Base-by-base conservation (phyloP, 2,888 invertebrate species). In the Aplocera efformata region DNA sequence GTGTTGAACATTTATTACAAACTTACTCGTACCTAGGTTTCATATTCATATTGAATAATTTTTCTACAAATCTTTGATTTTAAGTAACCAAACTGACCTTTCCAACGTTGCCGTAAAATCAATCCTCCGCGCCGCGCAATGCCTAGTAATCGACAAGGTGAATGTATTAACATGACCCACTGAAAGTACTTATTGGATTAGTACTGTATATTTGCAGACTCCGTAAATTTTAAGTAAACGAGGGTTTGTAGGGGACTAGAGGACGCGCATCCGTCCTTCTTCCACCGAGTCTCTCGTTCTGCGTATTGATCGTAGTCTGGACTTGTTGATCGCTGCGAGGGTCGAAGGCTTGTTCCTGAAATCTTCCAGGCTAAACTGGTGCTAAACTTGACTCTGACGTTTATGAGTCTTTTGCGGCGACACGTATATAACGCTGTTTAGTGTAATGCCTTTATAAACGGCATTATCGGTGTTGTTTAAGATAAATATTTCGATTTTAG, bases 291-390 rank as follows among this genome's bases (percentile, higher is more conserved):
- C 51, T 74, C 79, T 68, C 72, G 66, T 69, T 79, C 64, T 53
- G 58, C 51, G 61, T 88, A 88, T 88, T 88, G 86, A 88, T 88
- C 85, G 86, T 59, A 60, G 80, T 79, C 85, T 82, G 78, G 82
- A 88, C 86, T 85, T 85, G 86, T 85, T 85, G 85, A 86, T 84
- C 75, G 67, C 70, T 46, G 56, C 63, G 63, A 67, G 68, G 41
- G 23, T 41, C 48, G 41, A 35, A 42, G 68, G 69, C 62, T 70
- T 59, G 61, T 67, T 67, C 64, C 67, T 61, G 67, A 69, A 65
- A 66, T 67, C 51, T 55, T 44, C 41, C 47, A 46, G 37, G 23
- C 13, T 21, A 36, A 26, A 41, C 25, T 26, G 20, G 22, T 32
- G 47, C 48, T 47, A 34, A 37, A 50, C 17, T 43, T 48, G 39